Percentiles rank a stretch among this genome's conserved stretches.
Evolutionary conservation across 2,113 vertebrate genomes (phyloP).

Genomic region (Ctenomys sociabilis): DNA sequence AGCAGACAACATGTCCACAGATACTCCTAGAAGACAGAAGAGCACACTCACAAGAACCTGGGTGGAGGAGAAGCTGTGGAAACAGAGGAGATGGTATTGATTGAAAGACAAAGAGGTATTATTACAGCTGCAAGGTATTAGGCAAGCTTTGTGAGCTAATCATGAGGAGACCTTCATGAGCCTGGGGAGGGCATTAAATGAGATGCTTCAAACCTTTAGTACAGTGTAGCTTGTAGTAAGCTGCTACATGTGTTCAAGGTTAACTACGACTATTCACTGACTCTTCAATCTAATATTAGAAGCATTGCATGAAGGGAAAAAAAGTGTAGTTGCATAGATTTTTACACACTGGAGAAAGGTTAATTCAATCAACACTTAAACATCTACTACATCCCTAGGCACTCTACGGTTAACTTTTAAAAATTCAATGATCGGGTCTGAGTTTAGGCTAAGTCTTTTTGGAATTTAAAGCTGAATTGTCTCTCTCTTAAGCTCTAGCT

Average conservation of each 20-base stretch:
- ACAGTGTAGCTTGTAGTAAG: neutral
- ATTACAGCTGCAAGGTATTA: neutral
- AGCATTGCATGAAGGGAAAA: neutral
- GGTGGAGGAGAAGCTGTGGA: neutral
- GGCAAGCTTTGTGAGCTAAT: neutral
- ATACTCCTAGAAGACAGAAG: neutral
- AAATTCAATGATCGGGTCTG: slow-evolving; percentile 10
- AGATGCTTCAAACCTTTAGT: neutral
- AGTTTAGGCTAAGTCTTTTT: slow-evolving; percentile 58
- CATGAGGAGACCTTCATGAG: neutral
- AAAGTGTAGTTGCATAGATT: neutral
- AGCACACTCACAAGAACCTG: neutral
- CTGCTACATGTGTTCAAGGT: neutral
- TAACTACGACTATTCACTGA: neutral
- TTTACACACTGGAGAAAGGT: neutral
- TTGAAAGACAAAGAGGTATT: neutral
- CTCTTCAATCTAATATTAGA: neutral
- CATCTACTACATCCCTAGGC: neutral
- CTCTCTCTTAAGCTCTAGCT: slow-evolving; percentile 41
- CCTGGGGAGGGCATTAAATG: slow-evolving; percentile 22
- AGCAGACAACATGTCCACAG: neutral
- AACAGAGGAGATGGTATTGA: neutral
- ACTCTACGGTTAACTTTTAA: neutral
- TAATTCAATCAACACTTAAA: slow-evolving; percentile 11
- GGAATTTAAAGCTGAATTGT: slow-evolving; percentile 62